phyloP scores from a whole-genome alignment of 2,888 invertebrate species.

The Drosophila prolongata region DNA sequence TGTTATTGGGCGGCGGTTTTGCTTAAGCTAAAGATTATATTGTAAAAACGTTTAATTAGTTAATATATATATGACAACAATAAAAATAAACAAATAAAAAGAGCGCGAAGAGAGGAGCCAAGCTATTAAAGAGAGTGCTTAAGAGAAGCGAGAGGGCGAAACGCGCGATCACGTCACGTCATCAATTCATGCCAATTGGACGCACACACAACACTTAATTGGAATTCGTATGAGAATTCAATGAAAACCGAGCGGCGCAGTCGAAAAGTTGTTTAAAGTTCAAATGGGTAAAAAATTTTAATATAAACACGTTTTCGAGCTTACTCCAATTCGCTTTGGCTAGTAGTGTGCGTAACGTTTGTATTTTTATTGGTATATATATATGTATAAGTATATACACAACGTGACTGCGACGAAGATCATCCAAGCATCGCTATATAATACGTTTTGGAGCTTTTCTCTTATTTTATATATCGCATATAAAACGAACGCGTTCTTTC shows the following conservation, averaged over 20 bases:
- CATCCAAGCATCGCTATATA: slow-evolving; percentile 43
- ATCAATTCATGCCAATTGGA: slow-evolving; percentile 80
- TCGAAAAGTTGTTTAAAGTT: slow-evolving; percentile 69
- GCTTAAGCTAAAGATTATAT: slow-evolving; percentile 60
- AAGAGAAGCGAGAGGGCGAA: slow-evolving; percentile 38
- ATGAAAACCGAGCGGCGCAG: slow-evolving; percentile 61
- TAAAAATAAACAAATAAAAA: slow-evolving; percentile 55
- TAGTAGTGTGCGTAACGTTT: slow-evolving; percentile 12
- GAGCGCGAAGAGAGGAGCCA: slow-evolving; percentile 12
- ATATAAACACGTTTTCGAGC: slow-evolving; percentile 51
- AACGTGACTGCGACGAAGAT: slow-evolving; percentile 56
- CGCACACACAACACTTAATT: slow-evolving; percentile 76
- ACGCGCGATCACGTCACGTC: slow-evolving; percentile 68
- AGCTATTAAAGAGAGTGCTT: slow-evolving; percentile 14
- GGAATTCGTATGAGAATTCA: slow-evolving; percentile 78
- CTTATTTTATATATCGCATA: slow-evolving; percentile 37
- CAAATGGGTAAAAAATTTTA: slow-evolving; percentile 66
- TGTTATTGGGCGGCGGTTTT: slow-evolving; percentile 49
- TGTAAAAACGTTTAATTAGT: slow-evolving; percentile 27
- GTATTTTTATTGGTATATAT: slow-evolving; percentile 14
- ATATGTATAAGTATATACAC: slow-evolving; percentile 11
- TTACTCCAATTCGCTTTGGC: slow-evolving; percentile 58
- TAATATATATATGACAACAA: slow-evolving; percentile 52
- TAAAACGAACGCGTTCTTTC: slow-evolving; percentile 63
- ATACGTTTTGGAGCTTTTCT: slow-evolving; percentile 32